Evolutionary conservation across 2,797 vertebrate species (phyloP), one percentile per base, ranked within the genome.

Genomic region (Staurois parvus): DNA sequence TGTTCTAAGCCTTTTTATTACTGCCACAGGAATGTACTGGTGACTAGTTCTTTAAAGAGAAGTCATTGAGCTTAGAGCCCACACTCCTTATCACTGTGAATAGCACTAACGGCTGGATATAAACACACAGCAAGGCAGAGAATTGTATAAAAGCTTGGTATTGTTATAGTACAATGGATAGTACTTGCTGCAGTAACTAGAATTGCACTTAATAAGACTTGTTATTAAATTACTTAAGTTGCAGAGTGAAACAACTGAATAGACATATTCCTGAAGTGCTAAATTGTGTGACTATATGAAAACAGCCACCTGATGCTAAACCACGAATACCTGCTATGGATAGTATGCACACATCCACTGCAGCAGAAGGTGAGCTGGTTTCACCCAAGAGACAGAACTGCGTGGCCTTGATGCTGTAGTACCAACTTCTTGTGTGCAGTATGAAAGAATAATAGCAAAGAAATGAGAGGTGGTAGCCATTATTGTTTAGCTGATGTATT

Each of bases 121-220:
- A 75, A 56, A 40, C 26, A 30, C 15, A 10, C 40, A 29, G 17
- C 28, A 5, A 24, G 8, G 64, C 40, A 4, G 26, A 11, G 11
- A 29, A 30, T 45, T 29, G 76, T 21, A 67, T 68, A 17, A 37
- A 32, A 15, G 64, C 42, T 0, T 0, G 0, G 40, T 13, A n/a
- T 69, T 70, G 21, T 52, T 29, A 34, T n/a, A 1, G 17, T 29
- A 70, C 66, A 79, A 34, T 52, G 29, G 28, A 26, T 21, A 13
- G 9, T 34, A 48, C 40, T 45, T 28, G 34, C 76, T 66, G 17
- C 34, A 64, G 56, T 37, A 37, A 62, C 12, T 37, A 24, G 4
- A 76, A 40, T n/a, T 48, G 72, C 40, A 28, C 72, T 52, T 52
- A 52, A 52, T 52, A 52, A 52, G 48, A 52, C 48, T 64, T 77